A percentile compares a stretch with the other conserved stretches of the same genome.
Conservation (phyloP, 2,888 invertebrate genomes). For the Cataglyphis altisquamis region DNA sequence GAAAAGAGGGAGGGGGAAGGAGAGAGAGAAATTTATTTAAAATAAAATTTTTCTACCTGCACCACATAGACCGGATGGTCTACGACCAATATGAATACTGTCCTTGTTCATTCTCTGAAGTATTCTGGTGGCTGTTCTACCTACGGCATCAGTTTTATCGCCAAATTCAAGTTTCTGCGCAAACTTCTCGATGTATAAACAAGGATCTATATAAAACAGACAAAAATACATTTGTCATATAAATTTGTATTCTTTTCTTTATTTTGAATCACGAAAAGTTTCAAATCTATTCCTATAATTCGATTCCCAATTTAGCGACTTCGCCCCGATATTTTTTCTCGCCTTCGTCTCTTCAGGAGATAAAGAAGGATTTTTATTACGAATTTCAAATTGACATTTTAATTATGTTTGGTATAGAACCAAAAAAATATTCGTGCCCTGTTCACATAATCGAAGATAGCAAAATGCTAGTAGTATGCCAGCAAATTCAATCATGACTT, state of each 20-base stretch:
- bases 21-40: neutral
- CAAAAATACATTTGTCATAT: neutral
- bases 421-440: too few species aligned
- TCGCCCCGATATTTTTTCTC: too few species aligned
- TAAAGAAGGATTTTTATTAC: too few species aligned
- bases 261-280: neutral
- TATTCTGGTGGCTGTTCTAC: slow-evolving; percentile 96
- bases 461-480: too few species aligned
- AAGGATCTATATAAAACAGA: slow-evolving; percentile 91
- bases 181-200: slow-evolving; percentile 97
- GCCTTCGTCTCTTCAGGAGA: too few species aligned
- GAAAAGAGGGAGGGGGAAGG: too few species aligned
- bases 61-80: slow-evolving; percentile 99
- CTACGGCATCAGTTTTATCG: slow-evolving; percentile 97
- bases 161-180: slow-evolving; percentile 97
- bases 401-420: too few species aligned
- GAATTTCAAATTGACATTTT: too few species aligned
- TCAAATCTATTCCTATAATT: too few species aligned
- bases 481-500: too few species aligned
- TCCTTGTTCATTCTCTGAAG: slow-evolving; percentile 99
- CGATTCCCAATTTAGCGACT: too few species aligned
- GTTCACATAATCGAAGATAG: too few species aligned
- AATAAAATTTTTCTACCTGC: slow-evolving; percentile 90
- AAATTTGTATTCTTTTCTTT: neutral
- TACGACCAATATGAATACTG: slow-evolving; percentile 97